Percentiles rank a stretch among this genome's conserved stretches.
Conservation (phyloP, 2,113 vertebrate species). For the Mastomys coucha region DNA sequence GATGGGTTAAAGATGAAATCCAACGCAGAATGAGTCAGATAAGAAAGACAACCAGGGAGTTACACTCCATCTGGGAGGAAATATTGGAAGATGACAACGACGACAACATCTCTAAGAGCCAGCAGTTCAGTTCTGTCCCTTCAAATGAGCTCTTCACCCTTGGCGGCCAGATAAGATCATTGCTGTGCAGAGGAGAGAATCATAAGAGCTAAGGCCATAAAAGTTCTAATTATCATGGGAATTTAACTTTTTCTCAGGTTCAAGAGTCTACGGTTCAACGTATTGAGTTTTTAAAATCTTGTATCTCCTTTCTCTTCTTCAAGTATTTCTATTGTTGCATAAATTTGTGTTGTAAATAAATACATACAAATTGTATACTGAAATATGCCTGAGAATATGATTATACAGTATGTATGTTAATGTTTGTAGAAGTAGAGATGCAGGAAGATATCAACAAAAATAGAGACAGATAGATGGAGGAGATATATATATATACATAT, state of each 20-base stretch:
- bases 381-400: background rate
- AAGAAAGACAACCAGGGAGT: background rate
- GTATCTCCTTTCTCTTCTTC: conserved; percentile 45
- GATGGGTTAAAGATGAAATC: conserved; percentile 48
- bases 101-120: conserved; percentile 34
- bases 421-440: background rate
- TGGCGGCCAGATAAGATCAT: conserved; percentile 40
- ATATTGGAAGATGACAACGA: background rate
- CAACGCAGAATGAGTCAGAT: conserved; percentile 4
- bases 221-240: background rate
- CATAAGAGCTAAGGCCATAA: background rate
- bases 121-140: conserved; percentile 19
- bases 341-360: conserved; percentile 28
- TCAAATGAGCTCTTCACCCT: conserved; percentile 35
- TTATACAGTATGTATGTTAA: background rate
- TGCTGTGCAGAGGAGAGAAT: background rate
- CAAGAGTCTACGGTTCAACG: conserved; percentile 47
- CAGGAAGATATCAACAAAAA: background rate
- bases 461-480: background rate
- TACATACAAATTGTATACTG: background rate
- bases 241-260: conserved; percentile 19
- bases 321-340: conserved; percentile 42
- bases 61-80: background rate
- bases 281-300: conserved; percentile 28
- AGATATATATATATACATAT: too few relatives aligned